A percentile compares a stretch with the other conserved stretches of the same genome.
Conservation (phyloP, 2,113 vertebrate species). For the Callipepla squamata region DNA sequence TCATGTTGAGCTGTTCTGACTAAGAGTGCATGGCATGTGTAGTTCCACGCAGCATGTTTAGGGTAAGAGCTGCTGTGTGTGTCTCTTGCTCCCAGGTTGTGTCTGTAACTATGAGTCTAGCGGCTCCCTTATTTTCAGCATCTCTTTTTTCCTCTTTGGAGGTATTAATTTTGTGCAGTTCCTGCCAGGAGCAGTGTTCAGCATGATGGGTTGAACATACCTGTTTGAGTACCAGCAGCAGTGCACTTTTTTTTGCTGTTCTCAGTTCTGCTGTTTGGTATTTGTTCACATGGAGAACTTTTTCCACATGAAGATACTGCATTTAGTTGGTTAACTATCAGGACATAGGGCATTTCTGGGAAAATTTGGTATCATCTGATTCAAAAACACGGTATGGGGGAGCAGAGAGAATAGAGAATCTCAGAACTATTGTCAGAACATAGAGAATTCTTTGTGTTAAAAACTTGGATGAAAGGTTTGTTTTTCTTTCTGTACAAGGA, state of each 20-base stretch:
- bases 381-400: background rate
- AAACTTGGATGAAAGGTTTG: background rate
- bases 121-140: background rate
- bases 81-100: background rate
- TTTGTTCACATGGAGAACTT: background rate
- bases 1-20: background rate
- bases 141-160: background rate
- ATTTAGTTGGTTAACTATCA: background rate
- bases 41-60: background rate
- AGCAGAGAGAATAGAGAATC: background rate
- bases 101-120: background rate
- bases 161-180: background rate
- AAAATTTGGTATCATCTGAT: background rate
- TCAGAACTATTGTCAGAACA: background rate
- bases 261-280: background rate
- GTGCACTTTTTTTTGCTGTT: background rate
- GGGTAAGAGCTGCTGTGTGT: background rate
- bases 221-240: background rate
- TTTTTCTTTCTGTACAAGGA: background rate
- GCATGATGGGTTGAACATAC: background rate
- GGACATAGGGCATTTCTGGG: background rate
- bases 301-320: background rate
- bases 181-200: background rate
- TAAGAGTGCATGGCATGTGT: fast-evolving
- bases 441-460: background rate